Evolutionary conservation across 2,113 vertebrate species (phyloP), one percentile per base, ranked within the genome.

Genomic region (Rhinolophus ferrumequinum): DNA sequence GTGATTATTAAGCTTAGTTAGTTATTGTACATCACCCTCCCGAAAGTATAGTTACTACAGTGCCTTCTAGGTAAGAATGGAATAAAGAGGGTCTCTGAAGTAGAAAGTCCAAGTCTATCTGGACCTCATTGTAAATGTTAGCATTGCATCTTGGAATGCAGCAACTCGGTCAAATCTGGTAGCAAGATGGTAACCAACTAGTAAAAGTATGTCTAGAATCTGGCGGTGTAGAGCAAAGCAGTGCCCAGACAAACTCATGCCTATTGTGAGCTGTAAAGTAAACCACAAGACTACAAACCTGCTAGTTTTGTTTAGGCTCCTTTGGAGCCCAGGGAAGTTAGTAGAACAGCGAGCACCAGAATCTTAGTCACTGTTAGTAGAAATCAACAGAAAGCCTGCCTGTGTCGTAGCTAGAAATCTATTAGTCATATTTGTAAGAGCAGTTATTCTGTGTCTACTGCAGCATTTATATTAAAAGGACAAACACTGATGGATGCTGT

Each of bases 291-390:
- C 73, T 96, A 22, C 88, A 97, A 96, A 97, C 95, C 89, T 97
- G 94, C 95, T 95, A 91, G 95, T 94, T 97, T 97, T 98, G 91
- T 98, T 97, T 97, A 93, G 86, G 66, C 88, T 97, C 90, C 88
- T 79, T 93, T 95, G 75, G 96, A 96, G 64, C 82, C 95, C 84
- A 58, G 91, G 50, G 67, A 94, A 90, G 83, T 90, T 88, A 87
- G 76, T 30, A 70, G 82, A 95, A 94, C 72, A 88, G 73, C 94
- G 93, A 75, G 93, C 79, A 84, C 69, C 75, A 81, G 94, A 93
- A 88, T 85, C 69, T 30, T 73, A 22, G 33, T 95, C 66, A 44
- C 70, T 86, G 92, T 76, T 30, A 86, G 58, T 72, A 64, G 86
- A 91, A 89, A 70, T 83, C 67, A 66, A 35, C 64, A 87, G 94